Evolutionary conservation across 2,888 invertebrate species (phyloP).

Genomic region (Meganola albula): DNA sequence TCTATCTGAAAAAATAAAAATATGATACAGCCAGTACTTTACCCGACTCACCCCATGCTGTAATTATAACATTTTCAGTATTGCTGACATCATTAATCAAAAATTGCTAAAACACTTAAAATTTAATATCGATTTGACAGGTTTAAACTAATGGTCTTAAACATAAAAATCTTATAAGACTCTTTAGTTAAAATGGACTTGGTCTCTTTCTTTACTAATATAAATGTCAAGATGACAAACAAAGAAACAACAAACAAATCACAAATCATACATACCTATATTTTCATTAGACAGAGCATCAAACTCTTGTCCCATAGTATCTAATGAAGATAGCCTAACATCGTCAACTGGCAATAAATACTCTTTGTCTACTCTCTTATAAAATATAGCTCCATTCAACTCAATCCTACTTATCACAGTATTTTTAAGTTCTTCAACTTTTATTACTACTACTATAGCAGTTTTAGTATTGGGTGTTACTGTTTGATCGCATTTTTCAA

Average conservation of each 20-base stretch:
- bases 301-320: slow-evolving; percentile 44
- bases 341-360: slow-evolving; percentile 46
- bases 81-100: no score
- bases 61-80: no score
- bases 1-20: slow-evolving; percentile 36
- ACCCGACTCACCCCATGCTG: no score
- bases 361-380: slow-evolving; percentile 33
- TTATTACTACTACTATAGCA: slow-evolving; percentile 37
- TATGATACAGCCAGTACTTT: no score
- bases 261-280: slow-evolving; percentile 32
- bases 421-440: slow-evolving; percentile 43
- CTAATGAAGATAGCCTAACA: slow-evolving; percentile 41
- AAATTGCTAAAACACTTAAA: no score
- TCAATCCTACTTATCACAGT: slow-evolving; percentile 38
- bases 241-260: no score
- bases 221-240: no score
- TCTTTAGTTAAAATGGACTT: no score
- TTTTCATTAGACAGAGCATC: slow-evolving; percentile 39
- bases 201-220: no score
- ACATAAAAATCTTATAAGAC: no score
- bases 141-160: no score
- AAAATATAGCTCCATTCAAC: slow-evolving; percentile 44
- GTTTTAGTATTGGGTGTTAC: slow-evolving; percentile 28
- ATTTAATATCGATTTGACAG: no score
- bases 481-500: slow-evolving; percentile 27